Evolutionary conservation across 2,888 invertebrate species (phyloP).

Genomic region (Nomada fucata): DNA sequence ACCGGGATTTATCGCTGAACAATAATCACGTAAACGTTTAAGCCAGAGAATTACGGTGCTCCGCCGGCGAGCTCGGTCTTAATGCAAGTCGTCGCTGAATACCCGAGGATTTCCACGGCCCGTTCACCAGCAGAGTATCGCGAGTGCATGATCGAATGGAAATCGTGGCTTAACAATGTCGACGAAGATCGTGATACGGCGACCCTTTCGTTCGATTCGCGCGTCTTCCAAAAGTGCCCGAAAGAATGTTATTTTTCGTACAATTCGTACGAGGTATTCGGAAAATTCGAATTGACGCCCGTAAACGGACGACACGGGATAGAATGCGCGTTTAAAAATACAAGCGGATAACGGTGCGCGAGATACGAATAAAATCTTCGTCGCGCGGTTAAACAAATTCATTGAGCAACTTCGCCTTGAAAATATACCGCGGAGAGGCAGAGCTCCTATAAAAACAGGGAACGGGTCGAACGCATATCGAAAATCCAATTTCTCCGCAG

Average conservation of each 20-base stretch:
- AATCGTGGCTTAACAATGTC: not conserved
- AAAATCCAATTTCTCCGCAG: constrained; percentile 6
- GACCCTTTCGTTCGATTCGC: not conserved
- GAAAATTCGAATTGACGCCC: too few species aligned
- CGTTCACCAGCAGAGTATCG: not conserved
- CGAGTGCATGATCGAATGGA: constrained; percentile 25
- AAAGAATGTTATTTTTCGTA: too few species aligned
- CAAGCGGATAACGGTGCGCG: too few species aligned
- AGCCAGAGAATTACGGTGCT: constrained; percentile 58
- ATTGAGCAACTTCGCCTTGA: not conserved
- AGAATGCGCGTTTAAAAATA: too few species aligned
- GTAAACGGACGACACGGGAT: too few species aligned
- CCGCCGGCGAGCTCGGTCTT: constrained; percentile 38
- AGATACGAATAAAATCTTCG: too few species aligned
- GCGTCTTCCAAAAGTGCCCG: too few species aligned
- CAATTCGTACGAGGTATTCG: too few species aligned
- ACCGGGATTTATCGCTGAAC: constrained; percentile 54
- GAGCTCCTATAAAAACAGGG: not conserved
- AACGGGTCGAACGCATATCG: not conserved
- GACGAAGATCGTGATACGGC: not conserved
- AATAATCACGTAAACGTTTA: constrained; percentile 64
- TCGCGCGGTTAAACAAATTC: too few species aligned
- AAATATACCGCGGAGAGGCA: not conserved
- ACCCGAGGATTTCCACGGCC: constrained; percentile 48
- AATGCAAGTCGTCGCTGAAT: constrained; percentile 53